Conservation (phyloP, 2,113 vertebrate genomes). For the Piprites chloris region DNA sequence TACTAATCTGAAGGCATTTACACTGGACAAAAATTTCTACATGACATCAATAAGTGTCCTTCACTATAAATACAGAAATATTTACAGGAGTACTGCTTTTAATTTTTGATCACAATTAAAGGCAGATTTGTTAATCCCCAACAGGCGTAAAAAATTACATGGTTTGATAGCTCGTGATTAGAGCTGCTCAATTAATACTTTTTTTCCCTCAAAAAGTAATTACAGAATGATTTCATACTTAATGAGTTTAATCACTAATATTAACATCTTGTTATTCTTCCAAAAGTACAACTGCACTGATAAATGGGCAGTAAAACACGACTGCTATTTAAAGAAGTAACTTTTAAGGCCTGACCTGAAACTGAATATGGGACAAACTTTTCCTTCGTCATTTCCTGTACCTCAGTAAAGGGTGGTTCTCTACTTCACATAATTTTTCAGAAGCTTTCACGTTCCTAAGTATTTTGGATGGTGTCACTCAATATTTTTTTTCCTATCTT, state of each 20-base stretch:
- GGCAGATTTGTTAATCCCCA: not conserved
- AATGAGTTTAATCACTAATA: not conserved
- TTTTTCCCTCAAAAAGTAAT: not conserved
- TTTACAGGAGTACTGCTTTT: not conserved
- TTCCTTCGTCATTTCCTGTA: not conserved
- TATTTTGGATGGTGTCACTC: not conserved
- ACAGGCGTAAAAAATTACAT: not conserved
- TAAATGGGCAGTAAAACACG: not conserved
- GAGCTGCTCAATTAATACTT: not conserved
- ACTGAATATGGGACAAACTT: not conserved
- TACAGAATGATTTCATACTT: not conserved
- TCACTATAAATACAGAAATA: not conserved
- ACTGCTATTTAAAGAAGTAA: not conserved
- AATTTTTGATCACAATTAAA: not conserved
- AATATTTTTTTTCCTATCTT: not conserved
- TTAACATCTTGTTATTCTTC: not conserved
- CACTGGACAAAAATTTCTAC: not conserved
- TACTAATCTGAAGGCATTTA: not conserved
- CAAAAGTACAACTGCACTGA: not conserved
- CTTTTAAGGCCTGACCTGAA: not conserved
- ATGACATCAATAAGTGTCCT: not conserved
- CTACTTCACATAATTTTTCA: not conserved
- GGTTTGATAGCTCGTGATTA: not conserved
- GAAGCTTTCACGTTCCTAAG: not conserved
- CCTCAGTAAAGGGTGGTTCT: not conserved